Evolutionary conservation across 1,140 invertebrate genomes (phyloP).

Genomic region (Ditylenchus dipsaci): DNA sequence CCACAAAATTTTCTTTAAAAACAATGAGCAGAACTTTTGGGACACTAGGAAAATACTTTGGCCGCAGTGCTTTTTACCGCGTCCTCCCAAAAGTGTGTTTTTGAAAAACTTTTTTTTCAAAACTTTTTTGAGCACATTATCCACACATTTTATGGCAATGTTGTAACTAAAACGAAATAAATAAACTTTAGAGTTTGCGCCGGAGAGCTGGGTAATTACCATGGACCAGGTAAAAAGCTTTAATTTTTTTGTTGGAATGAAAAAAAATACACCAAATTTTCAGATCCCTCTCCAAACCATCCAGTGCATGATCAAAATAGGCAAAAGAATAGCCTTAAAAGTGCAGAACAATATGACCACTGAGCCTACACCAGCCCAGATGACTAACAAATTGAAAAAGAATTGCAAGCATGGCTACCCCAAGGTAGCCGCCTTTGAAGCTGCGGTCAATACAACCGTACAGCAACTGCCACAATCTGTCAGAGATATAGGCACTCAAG

Average conservation of each 20-base stretch:
- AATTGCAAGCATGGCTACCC: background rate
- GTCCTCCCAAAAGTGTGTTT: too few species aligned
- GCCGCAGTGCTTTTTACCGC: too few species aligned
- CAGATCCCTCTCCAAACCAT: background rate
- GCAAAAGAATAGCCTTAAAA: background rate
- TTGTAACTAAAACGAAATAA: background rate
- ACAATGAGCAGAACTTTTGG: too few species aligned
- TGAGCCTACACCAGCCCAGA: background rate
- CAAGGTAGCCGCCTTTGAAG: background rate
- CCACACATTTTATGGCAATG: too few species aligned
- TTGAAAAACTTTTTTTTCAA: too few species aligned
- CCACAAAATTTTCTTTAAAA: too few species aligned
- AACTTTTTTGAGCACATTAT: too few species aligned
- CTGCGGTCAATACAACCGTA: background rate
- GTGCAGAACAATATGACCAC: background rate
- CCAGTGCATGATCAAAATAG: background rate
- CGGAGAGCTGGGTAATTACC: background rate
- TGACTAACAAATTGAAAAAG: background rate
- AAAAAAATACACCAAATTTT: too few species aligned
- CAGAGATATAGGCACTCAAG: background rate
- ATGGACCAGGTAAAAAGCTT: background rate
- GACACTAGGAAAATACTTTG: too few species aligned
- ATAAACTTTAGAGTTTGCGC: background rate
- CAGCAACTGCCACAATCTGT: background rate
- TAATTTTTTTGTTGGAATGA: background rate